Conservation (phyloP, 2,797 vertebrate genomes). For the Phataginus tetradactyla region DNA sequence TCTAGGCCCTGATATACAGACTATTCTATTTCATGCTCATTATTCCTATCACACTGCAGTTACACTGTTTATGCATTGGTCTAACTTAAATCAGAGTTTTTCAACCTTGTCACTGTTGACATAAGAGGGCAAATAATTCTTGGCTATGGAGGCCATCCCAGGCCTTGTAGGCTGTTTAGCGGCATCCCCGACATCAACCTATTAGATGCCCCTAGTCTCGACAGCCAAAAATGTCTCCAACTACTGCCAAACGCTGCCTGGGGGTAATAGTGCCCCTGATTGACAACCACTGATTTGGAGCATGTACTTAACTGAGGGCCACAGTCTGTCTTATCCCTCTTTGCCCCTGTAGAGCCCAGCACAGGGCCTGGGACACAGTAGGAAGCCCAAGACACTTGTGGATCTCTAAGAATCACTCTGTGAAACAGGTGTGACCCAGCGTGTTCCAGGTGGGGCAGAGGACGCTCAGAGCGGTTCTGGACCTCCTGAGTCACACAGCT, state of each 20-base stretch:
- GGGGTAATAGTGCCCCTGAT: rapidly evolving
- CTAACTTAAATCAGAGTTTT: not conserved
- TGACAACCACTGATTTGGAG: not conserved
- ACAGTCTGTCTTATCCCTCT: not conserved
- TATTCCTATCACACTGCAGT: rapidly evolving
- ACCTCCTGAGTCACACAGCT: not conserved
- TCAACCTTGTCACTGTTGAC: rapidly evolving
- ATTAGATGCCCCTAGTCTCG: not conserved
- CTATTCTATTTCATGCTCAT: not conserved
- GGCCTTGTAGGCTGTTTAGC: not conserved
- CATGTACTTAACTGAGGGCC: not conserved
- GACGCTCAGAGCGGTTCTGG: not conserved
- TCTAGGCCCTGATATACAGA: not conserved
- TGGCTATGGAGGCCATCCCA: not conserved
- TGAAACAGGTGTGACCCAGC: not conserved
- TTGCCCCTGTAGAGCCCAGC: not conserved
- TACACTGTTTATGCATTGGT: not conserved
- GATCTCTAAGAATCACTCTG: not conserved
- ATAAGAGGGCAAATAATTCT: not conserved
- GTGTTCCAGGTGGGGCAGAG: rapidly evolving
- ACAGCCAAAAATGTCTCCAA: not conserved
- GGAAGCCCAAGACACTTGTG: not conserved
- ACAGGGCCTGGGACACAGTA: not conserved
- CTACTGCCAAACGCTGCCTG: no score
- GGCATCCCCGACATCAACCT: rapidly evolving